Percentiles rank a stretch among this genome's conserved stretches.
Evolutionary conservation across 2,113 vertebrate genomes (phyloP).

Genomic region (Clarias magur): DNA sequence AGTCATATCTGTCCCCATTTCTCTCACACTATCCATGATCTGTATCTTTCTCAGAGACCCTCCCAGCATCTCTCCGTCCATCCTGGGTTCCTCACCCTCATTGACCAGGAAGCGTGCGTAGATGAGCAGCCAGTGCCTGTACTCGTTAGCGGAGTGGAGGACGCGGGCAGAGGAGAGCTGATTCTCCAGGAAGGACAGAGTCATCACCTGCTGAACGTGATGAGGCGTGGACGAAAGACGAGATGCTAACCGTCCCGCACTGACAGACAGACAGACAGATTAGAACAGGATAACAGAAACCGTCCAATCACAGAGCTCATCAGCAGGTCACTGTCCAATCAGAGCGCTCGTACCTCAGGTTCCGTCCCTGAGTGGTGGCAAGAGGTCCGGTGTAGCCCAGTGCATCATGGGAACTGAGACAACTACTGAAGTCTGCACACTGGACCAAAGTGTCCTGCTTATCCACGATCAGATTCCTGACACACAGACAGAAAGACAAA

Average conservation of each 20-base stretch:
- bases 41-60: no score
- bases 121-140: constrained; percentile 95
- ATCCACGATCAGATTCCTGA: constrained; percentile 93
- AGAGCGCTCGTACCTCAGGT: constrained; percentile 80
- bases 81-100: constrained; percentile 79
- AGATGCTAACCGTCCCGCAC: constrained; percentile 89
- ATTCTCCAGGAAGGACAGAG: constrained; percentile 92
- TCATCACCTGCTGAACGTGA: constrained; percentile 91
- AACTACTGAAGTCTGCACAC: constrained; percentile 94
- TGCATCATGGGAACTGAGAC: constrained; percentile 85
- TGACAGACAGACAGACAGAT: constrained; percentile 55
- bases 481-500: not conserved
- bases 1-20: not conserved
- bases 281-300: not conserved
- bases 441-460: constrained; percentile 91
- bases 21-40: not conserved
- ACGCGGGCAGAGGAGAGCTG: constrained; percentile 88
- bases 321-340: not conserved
- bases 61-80: not conserved
- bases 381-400: constrained; percentile 87
- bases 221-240: constrained; percentile 91
- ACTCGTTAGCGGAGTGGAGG: constrained; percentile 88
- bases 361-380: constrained; percentile 90
- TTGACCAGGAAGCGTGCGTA: constrained; percentile 95
- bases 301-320: not conserved